Base-by-base conservation (phyloP, 2,113 vertebrate species). In the Tonatia bakeri region DNA sequence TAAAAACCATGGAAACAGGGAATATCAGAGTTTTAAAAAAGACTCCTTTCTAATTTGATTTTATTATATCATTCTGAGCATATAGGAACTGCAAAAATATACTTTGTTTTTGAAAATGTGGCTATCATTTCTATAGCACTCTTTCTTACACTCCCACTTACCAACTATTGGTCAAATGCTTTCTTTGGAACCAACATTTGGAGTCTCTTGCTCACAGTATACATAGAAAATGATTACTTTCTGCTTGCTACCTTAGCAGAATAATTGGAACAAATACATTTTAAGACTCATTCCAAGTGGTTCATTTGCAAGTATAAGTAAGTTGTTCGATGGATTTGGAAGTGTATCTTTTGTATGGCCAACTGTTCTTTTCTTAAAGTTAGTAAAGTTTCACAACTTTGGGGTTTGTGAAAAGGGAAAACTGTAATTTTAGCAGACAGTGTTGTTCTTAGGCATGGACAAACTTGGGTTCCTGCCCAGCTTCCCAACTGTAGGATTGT, bases 221-320 rank as follows among this genome's bases (percentile, higher is more conserved):
- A 97, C 80, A 94, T 92, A 95, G 82, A 65, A 54, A 92, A 96
- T 96, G 24, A 80, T 98, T 96, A 97, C 91, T 96, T 98, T 97
- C 83, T 89, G 89, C 90, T 82, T 64, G 1, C 77, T 98, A 98
- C 86, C 72, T 98, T 98, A 97, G 93, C 70, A 76, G 50, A 96
- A 96, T 97, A 98, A 98, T 97, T 98, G 98, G 98, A 98, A 97
- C 95, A 96, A 97, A 98, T 98, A 94, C 94, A 96, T 97, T 94
- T 96, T 94, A 77, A 93, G 94, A 96, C 94, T 97, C 82, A 94
- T 87, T 89, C 95, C 91, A 82, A 45, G 24, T 92, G 52, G 16
- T 96, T 97, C 90, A 72, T 97, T 85, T 97, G 93, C 77, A 97
- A 97, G 84, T 97, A 67, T 91, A 98, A 98, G 95, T 97, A 97